Base-by-base conservation (phyloP, 92 coral and sea anemone genomes). In the Phymanthus crucifer region DNA sequence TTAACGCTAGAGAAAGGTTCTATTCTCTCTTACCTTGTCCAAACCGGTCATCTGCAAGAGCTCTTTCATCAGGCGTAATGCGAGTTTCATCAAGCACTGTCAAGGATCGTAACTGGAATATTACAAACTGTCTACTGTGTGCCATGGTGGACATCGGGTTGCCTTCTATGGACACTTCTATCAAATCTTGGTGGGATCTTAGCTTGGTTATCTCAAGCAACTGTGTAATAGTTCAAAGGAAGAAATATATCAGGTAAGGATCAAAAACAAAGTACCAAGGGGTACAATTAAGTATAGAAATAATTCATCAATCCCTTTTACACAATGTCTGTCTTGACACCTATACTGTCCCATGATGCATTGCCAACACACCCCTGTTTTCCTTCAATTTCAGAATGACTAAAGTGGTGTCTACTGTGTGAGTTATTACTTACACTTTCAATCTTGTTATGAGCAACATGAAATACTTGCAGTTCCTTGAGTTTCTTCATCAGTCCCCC, bases 41-140 rank as follows among this genome's bases (percentile, higher is more conserved):
- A 93, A 93, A 95, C 73, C 96, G 80, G 81, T 84, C 86, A 82
- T 95, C 98, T 6, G 99, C 97, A 37, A 77, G 84, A 26, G 50
- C 86, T 57, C 98, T 82, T 40, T 93, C 97, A 29, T 93, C 96
- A 19, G 82, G 90, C 23, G 87, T 76, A 16, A 95, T 82, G 27
- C 74, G 40, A 74, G 74, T 83, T 43, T 91, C 88, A 72, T 95
- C 99, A 66, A 95, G 84, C 24, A 69, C 45, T 23, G 87, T 84
- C 29, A 95, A 88, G 21, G 96, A 88, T 17, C 99, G 81, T 82
- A 93, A 78, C 82, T 95, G 99, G 78, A 93, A 95, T 70, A 93
- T 85, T 70, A 93, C 91, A 78, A 93, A 95, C 88, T 84, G 92
- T 19, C 91, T 91, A 70, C 93, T 87, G 67, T 95, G 99, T 19